Base-by-base conservation (phyloP, 2,113 vertebrate genomes). In the Nanorana parkeri region DNA sequence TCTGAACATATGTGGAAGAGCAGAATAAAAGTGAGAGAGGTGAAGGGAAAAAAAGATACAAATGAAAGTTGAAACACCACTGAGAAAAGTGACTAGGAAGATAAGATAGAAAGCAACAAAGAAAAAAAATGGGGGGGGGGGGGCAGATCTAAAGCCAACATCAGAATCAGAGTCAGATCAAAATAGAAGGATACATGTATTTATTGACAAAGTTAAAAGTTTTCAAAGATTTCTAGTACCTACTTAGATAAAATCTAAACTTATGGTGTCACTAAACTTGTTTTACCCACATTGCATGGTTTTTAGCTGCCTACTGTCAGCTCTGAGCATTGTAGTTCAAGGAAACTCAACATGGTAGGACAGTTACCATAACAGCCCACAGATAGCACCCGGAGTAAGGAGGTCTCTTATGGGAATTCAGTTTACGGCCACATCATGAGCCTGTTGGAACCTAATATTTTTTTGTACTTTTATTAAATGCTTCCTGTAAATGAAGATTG, bases 1-100 rank as follows among this genome's bases (percentile, higher is more conserved):
- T 73, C 83, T 68, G 65, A 41, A 66, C 66, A 75, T 55, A 68
- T 54, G 47, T 76, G 51, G 72, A 75, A 16, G 20, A 78, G 41
- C 23, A 60, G 51, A 75, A 76, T 36, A 52, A 55, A 52, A 56
- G 51, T 26, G 72, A 72, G 56, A n/a, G 24, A 74, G 68, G 55
- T 60, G 56, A 69, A 69, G 23, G 16, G 17, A 69, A 52, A 52
- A 36, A 60, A 64, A 51, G 20, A 67, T 32, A 60, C 54, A 21
- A 11, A 71, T 28, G 75, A 26, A 24, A 78, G 21, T 56, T 61
- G 17, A 72, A 29, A 64, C 51, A 24, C 17, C 17, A 17, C 66
- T 60, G 21, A 58, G 64, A 61, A 77, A 69, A 36, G 55, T 64
- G n/a, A 10, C 55, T 5, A 60, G 16, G 71, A 55, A 83, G 75